Evolutionary conservation across 2,888 invertebrate genomes (phyloP).

Genomic region (Lochmaea crataegi): DNA sequence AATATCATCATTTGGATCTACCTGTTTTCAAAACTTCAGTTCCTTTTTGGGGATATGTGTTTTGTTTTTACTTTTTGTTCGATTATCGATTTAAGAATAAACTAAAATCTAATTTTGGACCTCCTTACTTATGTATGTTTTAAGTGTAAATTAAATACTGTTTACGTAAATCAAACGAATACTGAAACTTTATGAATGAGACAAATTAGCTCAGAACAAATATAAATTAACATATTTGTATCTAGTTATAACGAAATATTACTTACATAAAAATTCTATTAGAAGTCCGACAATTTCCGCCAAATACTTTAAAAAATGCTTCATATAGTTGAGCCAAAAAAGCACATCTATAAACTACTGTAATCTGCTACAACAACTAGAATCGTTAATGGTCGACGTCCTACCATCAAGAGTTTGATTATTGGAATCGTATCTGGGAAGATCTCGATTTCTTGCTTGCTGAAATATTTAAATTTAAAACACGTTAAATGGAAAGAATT

Average conservation of each 20-base stretch:
- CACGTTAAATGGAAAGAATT: neutral
- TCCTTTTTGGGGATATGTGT: too few relatives aligned
- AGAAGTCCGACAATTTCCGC: neutral
- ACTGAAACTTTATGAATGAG: too few relatives aligned
- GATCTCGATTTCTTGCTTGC: slow-evolving; percentile 88
- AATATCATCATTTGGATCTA: too few relatives aligned
- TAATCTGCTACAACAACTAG: slow-evolving; percentile 71
- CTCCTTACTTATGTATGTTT: too few relatives aligned
- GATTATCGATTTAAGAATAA: too few relatives aligned
- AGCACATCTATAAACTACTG: slow-evolving; percentile 16
- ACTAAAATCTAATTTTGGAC: too few relatives aligned
- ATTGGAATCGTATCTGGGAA: slow-evolving; percentile 80
- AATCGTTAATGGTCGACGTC: slow-evolving; percentile 76
- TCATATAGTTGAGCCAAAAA: slow-evolving; percentile 26
- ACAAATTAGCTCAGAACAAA: too few relatives aligned
- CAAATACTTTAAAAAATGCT: slow-evolving; percentile 15
- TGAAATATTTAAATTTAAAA: slow-evolving; percentile 53
- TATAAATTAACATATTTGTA: neutral
- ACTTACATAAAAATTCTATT: slow-evolving; percentile 4
- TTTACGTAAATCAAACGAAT: too few relatives aligned
- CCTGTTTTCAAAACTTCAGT: too few relatives aligned
- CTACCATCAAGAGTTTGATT: slow-evolving; percentile 78
- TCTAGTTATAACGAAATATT: neutral
- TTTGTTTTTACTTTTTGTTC: too few relatives aligned
- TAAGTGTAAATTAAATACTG: too few relatives aligned